Evolutionary conservation across 2,888 invertebrate species (phyloP), one percentile per base, ranked within the genome.

Genomic region (Metalampra italica): DNA sequence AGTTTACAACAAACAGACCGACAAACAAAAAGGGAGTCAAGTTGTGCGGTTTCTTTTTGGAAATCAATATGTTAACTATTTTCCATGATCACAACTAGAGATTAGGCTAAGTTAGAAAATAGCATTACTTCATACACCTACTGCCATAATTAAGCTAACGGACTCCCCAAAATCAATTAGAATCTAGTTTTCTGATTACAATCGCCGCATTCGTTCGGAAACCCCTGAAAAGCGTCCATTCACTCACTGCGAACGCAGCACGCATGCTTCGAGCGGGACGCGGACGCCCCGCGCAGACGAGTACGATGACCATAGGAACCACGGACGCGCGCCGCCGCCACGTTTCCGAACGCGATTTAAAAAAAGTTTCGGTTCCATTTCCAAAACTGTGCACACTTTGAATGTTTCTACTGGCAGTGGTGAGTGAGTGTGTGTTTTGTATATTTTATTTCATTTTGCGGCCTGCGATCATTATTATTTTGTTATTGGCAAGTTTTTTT

Each of bases 261-360:
- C 81, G 81, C 81, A 81, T 82, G 81, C 66, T 42, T 42, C 42
- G 12, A 5, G 29, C 29, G 12, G 29, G 29, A 29, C n/a, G 34
- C 7, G 9, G 14, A 15, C 39, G 39, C 15, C 14, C 13, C 7
- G n/a, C 15, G 12, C 42, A 29, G 7, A 2, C 30, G 9, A 7
- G 3, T 13, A 29, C 53, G 57, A 57, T 64, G 68, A 59, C 60
- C 69, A 62, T 47, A 52, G 53, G 50, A 46, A 56, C 47, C 59
- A 58, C 54, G 50, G 51, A 47, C 55, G 52, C 29, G 42, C 30
- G 29, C 40, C 37, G 36, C 12, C 34, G 43, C 9, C 39, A 14
- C 47, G 46, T 45, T 49, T 34, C 36, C 12, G 39, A 47, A 53
- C 44, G 39, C n/a, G 36, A 36, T 11, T 14, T 14, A 15, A 14